A percentile compares a stretch with the other conserved stretches of the same genome.
Evolutionary conservation across 2,113 vertebrate genomes (phyloP).

Genomic region (Orycteropus afer): DNA sequence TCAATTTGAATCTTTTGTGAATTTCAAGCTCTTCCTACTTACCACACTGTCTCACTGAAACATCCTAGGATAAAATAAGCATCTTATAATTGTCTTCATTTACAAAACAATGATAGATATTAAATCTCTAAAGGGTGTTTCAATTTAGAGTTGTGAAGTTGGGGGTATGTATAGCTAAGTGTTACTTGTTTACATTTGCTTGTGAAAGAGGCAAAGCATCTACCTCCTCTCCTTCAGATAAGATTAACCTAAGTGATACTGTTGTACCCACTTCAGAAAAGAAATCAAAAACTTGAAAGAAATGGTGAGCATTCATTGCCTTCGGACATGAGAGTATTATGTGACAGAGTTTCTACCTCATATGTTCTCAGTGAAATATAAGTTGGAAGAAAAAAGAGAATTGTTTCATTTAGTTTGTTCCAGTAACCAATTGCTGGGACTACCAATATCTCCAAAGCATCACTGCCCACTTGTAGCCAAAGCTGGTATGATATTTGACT

Average conservation of each 20-base stretch:
- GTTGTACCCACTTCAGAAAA: constrained; percentile 50
- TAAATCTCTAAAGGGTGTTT: constrained; percentile 25
- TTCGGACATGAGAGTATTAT: constrained; percentile 4
- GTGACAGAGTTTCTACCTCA: background rate
- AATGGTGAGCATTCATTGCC: constrained; percentile 12
- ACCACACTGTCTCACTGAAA: background rate
- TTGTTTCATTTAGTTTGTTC: constrained; percentile 11
- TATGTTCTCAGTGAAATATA: constrained; percentile 2
- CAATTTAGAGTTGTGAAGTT: constrained; percentile 39
- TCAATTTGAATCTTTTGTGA: constrained; percentile 40
- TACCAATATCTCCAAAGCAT: background rate
- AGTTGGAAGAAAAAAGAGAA: constrained; percentile 18
- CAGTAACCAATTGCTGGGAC: background rate
- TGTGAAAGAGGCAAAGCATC: background rate
- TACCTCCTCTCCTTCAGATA: background rate
- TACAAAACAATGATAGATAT: background rate
- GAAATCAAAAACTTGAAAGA: constrained; percentile 20
- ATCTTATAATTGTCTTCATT: constrained; percentile 14
- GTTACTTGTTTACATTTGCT: constrained; percentile 42
- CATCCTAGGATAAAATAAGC: constrained; percentile 33
- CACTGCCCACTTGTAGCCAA: constrained; percentile 28
- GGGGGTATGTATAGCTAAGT: background rate
- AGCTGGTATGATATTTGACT: background rate
- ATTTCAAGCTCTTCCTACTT: constrained; percentile 25
- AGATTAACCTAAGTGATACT: constrained; percentile 13